Evolutionary conservation across 2,113 vertebrate species (phyloP).

Genomic region (Heterocephalus glaber): DNA sequence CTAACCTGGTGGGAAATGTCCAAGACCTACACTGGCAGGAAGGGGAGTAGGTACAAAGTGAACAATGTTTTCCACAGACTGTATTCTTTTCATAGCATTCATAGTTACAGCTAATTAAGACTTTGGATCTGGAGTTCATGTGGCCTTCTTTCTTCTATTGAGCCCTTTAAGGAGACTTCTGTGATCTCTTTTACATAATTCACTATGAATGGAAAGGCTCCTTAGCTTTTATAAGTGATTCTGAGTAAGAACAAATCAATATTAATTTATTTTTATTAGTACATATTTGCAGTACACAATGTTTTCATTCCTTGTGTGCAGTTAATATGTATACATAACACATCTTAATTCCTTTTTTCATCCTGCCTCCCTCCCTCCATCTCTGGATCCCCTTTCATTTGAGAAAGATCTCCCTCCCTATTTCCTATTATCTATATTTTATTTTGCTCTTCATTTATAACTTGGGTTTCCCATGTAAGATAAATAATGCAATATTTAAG

Average conservation of each 20-base stretch:
- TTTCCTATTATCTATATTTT: not conserved
- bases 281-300: not conserved
- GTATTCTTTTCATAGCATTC: not conserved
- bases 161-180: not conserved
- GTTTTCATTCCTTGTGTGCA: not conserved
- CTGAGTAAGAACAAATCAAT: not conserved
- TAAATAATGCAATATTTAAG: not conserved
- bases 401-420: not conserved
- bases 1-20: not conserved
- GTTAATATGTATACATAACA: not conserved
- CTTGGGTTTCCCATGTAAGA: not conserved
- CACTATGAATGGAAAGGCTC: not conserved
- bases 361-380: not conserved
- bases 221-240: constrained; percentile 23
- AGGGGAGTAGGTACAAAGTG: not conserved
- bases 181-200: not conserved
- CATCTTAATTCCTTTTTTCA: not conserved
- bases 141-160: not conserved
- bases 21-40: not conserved
- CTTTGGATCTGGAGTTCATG: not conserved
- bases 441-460: not conserved
- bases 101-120: not conserved
- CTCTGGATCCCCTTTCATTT: not conserved
- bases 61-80: not conserved
- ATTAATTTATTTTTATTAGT: not conserved